Base-by-base conservation (phyloP, 2,113 vertebrate species). In the Cebus imitator region DNA sequence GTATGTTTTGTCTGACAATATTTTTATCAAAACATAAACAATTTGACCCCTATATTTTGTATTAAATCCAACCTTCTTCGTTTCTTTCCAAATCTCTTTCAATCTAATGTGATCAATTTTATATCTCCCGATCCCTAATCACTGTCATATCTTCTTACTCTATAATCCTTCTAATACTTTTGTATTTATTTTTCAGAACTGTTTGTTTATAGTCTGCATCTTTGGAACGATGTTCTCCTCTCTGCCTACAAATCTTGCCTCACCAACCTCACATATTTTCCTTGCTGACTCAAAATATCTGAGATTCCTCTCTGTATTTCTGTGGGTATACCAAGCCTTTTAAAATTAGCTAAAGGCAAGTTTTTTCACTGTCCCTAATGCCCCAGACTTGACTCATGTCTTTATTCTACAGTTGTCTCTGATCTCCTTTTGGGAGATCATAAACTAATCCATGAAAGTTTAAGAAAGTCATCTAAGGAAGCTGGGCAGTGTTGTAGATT, bases 401-500 rank as follows among this genome's bases (percentile, higher is more conserved):
- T 55, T 48, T 81, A 27, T 20, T 23, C 80, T 84, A 7, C 8
- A 72, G 3, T 37, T 73, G 7, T 73, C 68, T 97, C 50, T 96
- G 35, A 40, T 80, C 21, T 88, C 50, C 4, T 92, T 91, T 48
- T 35, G 32, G 43, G 55, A 87, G 52, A 6, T 52, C 16, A 52
- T 52, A 52, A 52, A 3, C 9, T 21, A 89, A 83, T 66, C 55
- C 8, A 52, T 43, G 7, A 90, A 66, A 8, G 6, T 84, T 43
- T 79, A 66, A 96, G 30, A 73, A 91, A 82, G 13, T 58, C 32
- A 70, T 73, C 12, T 94, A 32, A 61, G 52, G 84, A 83, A 97
- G 64, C 21, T 14, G 3, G 20, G 17, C 21, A 93, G 64, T 87
- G 13, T 6, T 95, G 14, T 57, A 83, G 23, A 18, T 91, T 96